phyloP scores from a whole-genome alignment of 1,140 invertebrate species.

The Chionoecetes opilio region DNA sequence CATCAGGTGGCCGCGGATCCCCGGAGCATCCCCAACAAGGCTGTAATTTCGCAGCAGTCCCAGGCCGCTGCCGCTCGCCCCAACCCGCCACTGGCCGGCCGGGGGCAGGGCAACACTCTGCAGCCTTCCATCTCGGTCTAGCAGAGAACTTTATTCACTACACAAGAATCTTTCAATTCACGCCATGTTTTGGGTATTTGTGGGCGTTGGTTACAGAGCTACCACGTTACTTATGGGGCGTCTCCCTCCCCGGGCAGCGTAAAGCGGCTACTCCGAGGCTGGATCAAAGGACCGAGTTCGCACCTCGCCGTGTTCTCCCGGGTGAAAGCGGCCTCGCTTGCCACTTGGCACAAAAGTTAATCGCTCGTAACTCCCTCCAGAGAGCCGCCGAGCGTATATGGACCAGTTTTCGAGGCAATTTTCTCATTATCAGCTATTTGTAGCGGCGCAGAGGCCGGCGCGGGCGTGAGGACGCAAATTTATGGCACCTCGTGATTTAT shows the following conservation, averaged over 20 bases:
- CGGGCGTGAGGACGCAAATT: neutral
- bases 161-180: no score
- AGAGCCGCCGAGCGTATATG: constrained; percentile 9
- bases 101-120: no score
- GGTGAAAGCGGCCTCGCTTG: neutral
- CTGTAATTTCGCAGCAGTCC: neutral
- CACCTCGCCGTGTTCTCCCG: neutral
- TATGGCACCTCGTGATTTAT: constrained; percentile 9
- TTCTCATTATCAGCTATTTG: constrained; percentile 51
- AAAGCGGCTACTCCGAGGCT: no score
- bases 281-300: neutral
- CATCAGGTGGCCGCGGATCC: neutral
- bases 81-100: neutral
- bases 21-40: neutral
- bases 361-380: neutral
- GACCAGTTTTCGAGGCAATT: constrained; percentile 32
- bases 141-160: no score
- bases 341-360: constrained; percentile 5
- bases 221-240: no score
- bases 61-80: neutral
- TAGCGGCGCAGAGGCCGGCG: neutral
- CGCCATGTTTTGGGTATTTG: no score
- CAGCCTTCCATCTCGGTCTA: no score
- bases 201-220: no score
- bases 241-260: no score